These are phyloP conservation scores for Lymantria dispar DNA, from an alignment of 2,888 invertebrate genomes.

Conservation along the genomic window DNA sequence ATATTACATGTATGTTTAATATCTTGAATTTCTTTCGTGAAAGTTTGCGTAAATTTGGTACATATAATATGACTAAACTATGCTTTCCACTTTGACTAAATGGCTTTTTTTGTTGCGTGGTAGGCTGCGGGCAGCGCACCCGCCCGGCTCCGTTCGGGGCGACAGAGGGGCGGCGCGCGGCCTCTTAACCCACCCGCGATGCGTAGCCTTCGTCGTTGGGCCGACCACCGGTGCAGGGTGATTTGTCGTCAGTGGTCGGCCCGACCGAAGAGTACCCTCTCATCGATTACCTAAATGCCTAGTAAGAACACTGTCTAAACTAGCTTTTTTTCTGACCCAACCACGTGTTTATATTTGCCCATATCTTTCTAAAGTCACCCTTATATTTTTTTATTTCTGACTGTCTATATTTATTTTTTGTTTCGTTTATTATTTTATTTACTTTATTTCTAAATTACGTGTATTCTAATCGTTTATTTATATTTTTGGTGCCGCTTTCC, in stretches of 20 bases:
- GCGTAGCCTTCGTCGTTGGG: too few relatives aligned
- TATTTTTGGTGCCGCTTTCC: slow-evolving; percentile 4
- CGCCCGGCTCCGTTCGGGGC: too few relatives aligned
- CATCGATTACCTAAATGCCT: slow-evolving; percentile 1
- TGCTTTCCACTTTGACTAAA: neutral
- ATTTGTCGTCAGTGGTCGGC: too few relatives aligned
- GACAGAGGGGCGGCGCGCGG: too few relatives aligned
- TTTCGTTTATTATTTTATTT: slow-evolving; percentile 3
- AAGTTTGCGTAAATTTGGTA: neutral
- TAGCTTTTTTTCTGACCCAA: too few relatives aligned
- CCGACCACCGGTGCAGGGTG: too few relatives aligned
- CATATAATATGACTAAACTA: neutral
- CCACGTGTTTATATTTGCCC: slow-evolving; percentile 1
- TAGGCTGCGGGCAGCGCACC: too few relatives aligned
- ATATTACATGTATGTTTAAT: slow-evolving; percentile 4
- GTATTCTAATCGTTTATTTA: slow-evolving; percentile 6
- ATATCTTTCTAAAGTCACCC: slow-evolving; percentile 5
- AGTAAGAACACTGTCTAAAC: neutral
- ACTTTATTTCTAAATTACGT: neutral
- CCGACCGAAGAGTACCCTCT: too few relatives aligned
- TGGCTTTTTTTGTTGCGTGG: neutral
- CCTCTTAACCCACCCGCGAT: too few relatives aligned
- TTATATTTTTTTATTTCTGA: slow-evolving; percentile 4
- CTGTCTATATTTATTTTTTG: too few relatives aligned
- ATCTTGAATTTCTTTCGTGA: slow-evolving; percentile 1